phyloP scores from a whole-genome alignment of 2,113 vertebrate genomes.

The Microcebus lehilahytsara region DNA sequence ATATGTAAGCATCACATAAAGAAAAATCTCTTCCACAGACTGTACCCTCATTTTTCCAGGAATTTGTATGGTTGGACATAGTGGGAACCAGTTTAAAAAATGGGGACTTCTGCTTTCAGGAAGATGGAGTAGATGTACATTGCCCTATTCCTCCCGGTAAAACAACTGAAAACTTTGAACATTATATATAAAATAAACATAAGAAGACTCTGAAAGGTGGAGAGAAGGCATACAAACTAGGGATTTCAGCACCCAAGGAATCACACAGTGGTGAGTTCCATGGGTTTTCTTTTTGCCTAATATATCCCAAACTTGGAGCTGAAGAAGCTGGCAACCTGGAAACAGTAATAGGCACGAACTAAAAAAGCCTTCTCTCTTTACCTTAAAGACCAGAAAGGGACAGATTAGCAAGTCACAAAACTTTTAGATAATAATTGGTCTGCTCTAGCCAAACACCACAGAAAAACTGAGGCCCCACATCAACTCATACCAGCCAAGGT shows the following conservation, averaged over 20 bases:
- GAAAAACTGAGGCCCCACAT: not conserved
- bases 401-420: not conserved
- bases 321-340: slow-evolving; percentile 35
- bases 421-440: not conserved
- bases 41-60: slow-evolving; percentile 56
- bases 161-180: slow-evolving; percentile 61
- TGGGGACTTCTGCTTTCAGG: slow-evolving; percentile 64
- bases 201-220: slow-evolving; percentile 59
- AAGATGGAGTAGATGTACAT: slow-evolving; percentile 61
- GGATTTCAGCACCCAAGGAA: slow-evolving; percentile 49
- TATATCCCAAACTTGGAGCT: not conserved
- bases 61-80: slow-evolving; percentile 52
- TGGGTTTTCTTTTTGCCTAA: slow-evolving; percentile 57
- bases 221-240: slow-evolving; percentile 62
- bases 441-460: not conserved
- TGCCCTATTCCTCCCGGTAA: slow-evolving; percentile 23
- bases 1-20: slow-evolving; percentile 36
- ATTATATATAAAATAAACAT: slow-evolving; percentile 49
- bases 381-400: not conserved
- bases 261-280: slow-evolving; percentile 47
- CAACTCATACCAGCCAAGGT: not conserved
- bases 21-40: slow-evolving; percentile 41
- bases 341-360: not conserved
- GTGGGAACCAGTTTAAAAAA: slow-evolving; percentile 58
- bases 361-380: not conserved